A percentile compares a stretch with the other conserved stretches of the same genome.
Evolutionary conservation across 2,888 invertebrate species (phyloP).

Genomic region (Callosobruchus maculatus): DNA sequence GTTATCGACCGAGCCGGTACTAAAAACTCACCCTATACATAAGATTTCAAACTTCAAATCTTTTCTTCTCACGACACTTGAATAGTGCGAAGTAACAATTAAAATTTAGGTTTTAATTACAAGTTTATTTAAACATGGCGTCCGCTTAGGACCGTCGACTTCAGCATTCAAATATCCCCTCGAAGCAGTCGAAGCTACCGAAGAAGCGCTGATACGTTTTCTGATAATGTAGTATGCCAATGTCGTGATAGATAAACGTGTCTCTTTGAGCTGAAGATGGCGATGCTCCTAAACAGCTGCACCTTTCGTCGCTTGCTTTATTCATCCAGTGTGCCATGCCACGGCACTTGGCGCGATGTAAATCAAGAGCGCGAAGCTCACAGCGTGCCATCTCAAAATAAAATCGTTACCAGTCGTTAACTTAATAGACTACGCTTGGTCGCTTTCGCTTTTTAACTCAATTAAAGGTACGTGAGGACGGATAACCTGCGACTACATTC

Average conservation of each 20-base stretch:
- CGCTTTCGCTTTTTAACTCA: neutral
- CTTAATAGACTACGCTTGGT: neutral
- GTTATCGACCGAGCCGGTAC: no score
- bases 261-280: neutral
- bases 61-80: no score
- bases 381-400: neutral
- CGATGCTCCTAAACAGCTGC: neutral
- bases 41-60: no score
- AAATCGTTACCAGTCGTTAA: neutral
- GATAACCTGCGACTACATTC: neutral
- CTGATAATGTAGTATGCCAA: neutral
- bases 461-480: neutral
- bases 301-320: neutral
- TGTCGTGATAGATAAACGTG: neutral
- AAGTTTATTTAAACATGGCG: no score
- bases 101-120: no score
- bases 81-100: no score
- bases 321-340: neutral
- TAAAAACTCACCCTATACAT: no score
- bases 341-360: neutral
- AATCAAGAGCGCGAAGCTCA: neutral
- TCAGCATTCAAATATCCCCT: no score
- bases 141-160: no score
- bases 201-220: neutral
- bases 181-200: no score